phyloP scores from a whole-genome alignment of 2,888 invertebrate genomes.

The Nomada ruficornis region DNA sequence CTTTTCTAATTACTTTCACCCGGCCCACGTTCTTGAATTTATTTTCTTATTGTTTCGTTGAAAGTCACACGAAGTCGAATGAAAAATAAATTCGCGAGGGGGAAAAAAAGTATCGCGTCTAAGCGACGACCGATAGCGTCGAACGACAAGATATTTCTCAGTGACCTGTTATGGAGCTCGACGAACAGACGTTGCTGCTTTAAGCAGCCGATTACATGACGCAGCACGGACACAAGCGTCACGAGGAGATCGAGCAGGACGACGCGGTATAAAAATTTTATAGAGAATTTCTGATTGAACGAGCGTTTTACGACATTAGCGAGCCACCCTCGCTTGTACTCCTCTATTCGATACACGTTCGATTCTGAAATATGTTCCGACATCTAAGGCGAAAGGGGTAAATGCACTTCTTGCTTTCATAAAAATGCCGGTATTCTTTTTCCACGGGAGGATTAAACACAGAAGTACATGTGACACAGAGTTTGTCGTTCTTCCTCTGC shows the following conservation, averaged over 20 bases:
- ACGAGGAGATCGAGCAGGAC: conserved; percentile 33
- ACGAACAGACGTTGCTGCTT: conserved; percentile 28
- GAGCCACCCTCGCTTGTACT: not conserved
- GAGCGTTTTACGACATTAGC: conserved; percentile 67
- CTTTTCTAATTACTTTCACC: conserved; percentile 57
- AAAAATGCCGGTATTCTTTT: not conserved
- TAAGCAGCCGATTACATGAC: conserved; percentile 57
- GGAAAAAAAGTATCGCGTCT: not conserved
- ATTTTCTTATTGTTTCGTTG: not conserved
- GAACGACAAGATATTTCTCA: conserved; percentile 14
- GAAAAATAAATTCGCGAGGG: conserved; percentile 22
- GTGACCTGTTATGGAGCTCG: conserved; percentile 17
- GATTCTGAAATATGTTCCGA: conserved; percentile 15
- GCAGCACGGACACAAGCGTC: conserved; percentile 43
- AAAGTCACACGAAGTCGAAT: not conserved
- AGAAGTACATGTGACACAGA: not conserved
- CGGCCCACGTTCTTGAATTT: not conserved
- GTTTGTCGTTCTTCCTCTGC: not conserved
- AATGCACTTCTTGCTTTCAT: not conserved
- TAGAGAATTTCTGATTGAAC: conserved; percentile 66
- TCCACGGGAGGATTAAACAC: not conserved
- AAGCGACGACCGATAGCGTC: not conserved
- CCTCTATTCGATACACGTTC: conserved; percentile 28
- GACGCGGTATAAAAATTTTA: conserved; percentile 67
- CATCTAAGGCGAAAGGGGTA: not conserved